Evolutionary conservation across 2,113 vertebrate genomes (phyloP), one percentile per base, ranked within the genome.

Genomic region (Prunella himalayana): DNA sequence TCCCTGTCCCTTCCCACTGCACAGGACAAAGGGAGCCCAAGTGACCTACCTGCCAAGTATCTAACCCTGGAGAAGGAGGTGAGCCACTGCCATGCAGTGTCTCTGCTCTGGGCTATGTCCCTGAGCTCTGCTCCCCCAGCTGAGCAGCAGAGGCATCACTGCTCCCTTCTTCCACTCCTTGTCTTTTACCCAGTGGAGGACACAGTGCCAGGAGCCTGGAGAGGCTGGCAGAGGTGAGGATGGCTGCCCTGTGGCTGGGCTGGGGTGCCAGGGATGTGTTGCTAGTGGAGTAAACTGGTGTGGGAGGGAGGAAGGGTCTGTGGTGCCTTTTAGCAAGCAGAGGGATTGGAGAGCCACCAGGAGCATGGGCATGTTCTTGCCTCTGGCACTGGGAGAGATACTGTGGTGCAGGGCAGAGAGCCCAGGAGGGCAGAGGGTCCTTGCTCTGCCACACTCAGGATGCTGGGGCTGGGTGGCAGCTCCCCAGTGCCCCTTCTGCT

Each of bases 71-170:
- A 45, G 44, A 76, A 66, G 47, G 54, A 78, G 19, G 2, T 35
- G 50, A 82, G 57, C 21, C 0, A 0, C 42, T 5, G 15, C 50
- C 1, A 1, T 6, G 37, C 44, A n/a, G n/a, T 28, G 41, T 37
- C 41, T 33, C 21, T 60, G 19, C 5, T 25, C 45, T 30, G 27
- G 35, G 20, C 65, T 72, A 14, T 49, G 27, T 60, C 18, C 15
- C 44, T 20, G 4, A 54, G 19, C n/a, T n/a, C 51, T 49, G 53
- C 2, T 54, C 16, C 53, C 12, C 9, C 15, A 31, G 19, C 7
- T 0, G 0, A 53, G 57, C 57, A 71, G n/a, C 44, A 51, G 30
- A 65, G 22, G 19, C 27, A 61, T 37, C 4, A 17, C 65, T 78
- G 35, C 31, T 83, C 19, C 27, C 7, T 64, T 20, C 44, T 37